Evolutionary conservation across 2,113 vertebrate genomes (phyloP).

Genomic region (Chaetura pelagica): DNA sequence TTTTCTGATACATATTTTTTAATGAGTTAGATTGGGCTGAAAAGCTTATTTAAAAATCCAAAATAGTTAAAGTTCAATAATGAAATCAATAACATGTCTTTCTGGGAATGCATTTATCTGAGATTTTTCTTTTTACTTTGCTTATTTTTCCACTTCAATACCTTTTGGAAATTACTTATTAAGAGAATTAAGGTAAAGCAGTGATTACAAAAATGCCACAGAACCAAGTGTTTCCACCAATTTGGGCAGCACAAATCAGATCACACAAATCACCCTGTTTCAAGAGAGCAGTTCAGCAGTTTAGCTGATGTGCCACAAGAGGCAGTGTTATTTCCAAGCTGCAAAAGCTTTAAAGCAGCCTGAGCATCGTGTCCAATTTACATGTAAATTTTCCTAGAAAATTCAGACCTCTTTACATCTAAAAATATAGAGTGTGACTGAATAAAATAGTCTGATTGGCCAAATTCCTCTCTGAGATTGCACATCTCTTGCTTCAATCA

Average conservation of each 20-base stretch:
- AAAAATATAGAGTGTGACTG: no score
- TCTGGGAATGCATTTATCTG: not conserved
- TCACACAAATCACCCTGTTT: not conserved
- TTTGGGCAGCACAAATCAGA: not conserved
- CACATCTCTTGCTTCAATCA: no score
- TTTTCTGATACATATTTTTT: not conserved
- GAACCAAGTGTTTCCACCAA: not conserved
- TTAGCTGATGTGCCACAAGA: not conserved
- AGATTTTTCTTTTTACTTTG: not conserved
- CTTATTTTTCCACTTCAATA: slow-evolving; percentile 17
- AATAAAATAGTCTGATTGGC: no score
- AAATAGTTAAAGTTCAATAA: not conserved
- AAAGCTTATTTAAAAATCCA: slow-evolving; percentile 1
- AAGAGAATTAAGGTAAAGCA: not conserved
- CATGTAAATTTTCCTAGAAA: no score
- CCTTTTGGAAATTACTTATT: slow-evolving; percentile 6
- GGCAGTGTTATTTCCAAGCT: not conserved
- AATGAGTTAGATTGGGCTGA: not conserved
- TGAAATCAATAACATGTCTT: not conserved
- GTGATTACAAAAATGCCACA: not conserved
- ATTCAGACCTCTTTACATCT: no score
- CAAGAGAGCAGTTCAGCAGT: not conserved
- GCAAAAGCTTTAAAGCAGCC: not conserved
- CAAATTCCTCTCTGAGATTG: no score
- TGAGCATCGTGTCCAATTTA: not conserved